phyloP scores from a whole-genome alignment of 2,113 vertebrate genomes.

The Gymnogyps californianus region DNA sequence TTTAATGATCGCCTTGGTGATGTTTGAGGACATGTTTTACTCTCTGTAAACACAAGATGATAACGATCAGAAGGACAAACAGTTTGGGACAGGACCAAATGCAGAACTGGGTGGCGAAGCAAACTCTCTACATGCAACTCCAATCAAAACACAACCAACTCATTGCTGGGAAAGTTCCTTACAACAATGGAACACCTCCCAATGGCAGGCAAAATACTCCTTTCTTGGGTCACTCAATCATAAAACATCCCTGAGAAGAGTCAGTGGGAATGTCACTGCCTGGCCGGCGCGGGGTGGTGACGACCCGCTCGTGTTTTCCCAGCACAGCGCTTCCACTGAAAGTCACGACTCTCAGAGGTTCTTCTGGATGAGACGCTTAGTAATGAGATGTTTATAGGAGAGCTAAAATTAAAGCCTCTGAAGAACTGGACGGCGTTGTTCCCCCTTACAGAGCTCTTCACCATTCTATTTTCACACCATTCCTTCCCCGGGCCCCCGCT shows the following conservation, averaged over 20 bases:
- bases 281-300: fast-evolving
- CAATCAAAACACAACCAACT: fast-evolving
- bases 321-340: neutral
- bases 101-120: neutral
- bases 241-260: neutral
- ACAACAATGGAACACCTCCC: fast-evolving
- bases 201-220: fast-evolving
- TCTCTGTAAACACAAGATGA: neutral
- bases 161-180: fast-evolving
- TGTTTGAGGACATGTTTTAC: neutral
- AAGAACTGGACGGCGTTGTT: fast-evolving
- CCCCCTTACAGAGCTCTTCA: neutral
- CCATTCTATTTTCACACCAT: neutral
- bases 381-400: fast-evolving
- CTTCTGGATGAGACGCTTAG: neutral
- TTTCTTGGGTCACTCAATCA: fast-evolving
- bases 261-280: fast-evolving
- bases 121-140: neutral
- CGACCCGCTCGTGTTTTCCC: neutral
- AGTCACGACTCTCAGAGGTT: neutral
- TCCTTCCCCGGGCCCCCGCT: neutral
- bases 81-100: neutral
- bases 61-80: neutral
- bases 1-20: neutral
- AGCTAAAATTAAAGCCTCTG: neutral